Evolutionary conservation across 1,140 invertebrate genomes (phyloP), one percentile per base, ranked within the genome.

Genomic region (Chironomus striatipennis): DNA sequence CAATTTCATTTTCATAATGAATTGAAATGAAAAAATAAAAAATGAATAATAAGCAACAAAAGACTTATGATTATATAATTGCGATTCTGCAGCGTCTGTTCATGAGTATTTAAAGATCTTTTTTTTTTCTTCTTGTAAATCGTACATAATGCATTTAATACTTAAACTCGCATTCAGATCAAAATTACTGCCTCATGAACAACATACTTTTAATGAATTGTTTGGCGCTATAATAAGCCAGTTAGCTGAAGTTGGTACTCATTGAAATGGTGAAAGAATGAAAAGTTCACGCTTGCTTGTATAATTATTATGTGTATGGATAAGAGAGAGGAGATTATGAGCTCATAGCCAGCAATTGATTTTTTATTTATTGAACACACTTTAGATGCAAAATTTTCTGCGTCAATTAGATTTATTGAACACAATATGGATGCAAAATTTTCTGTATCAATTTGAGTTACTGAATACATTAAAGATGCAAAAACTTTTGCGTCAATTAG

Each of bases 151-250:
- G 47, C 47, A 57, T 57, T 57, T n/a, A 57, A 57, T 57, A 57
- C n/a, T 57, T 57, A n/a, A 57, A 57, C 47, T 57, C 47, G 47
- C n/a, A 57, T 57, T 57, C 47, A 57, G 47, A 57, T 57, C 47
- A 57, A 57, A 12, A 57, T 34, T 34, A 34, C 24, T 34, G 24
- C 24, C 24, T 34, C 24, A 34, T 34, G 24, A 34, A 5, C 24
- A 34, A 34, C 24, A 34, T n/a, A 57, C 47, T 15, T n/a, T n/a
- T 57, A 12, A 57, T 57, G 47, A 57, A n/a, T 12, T n/a, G 12
- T n/a, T 57, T 57, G 47, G 47, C 47, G 47, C 47, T 57, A n/a
- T 57, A 57, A 15, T 57, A 34, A 57, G 47, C 12, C 15, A 57
- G 47, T n/a, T n/a, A 57, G n/a, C n/a, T n/a, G n/a, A 9, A 47